These are phyloP conservation scores for Anisognathus igniventris DNA, from an alignment of 2,797 vertebrate genomes.

Conservation along the genomic window DNA sequence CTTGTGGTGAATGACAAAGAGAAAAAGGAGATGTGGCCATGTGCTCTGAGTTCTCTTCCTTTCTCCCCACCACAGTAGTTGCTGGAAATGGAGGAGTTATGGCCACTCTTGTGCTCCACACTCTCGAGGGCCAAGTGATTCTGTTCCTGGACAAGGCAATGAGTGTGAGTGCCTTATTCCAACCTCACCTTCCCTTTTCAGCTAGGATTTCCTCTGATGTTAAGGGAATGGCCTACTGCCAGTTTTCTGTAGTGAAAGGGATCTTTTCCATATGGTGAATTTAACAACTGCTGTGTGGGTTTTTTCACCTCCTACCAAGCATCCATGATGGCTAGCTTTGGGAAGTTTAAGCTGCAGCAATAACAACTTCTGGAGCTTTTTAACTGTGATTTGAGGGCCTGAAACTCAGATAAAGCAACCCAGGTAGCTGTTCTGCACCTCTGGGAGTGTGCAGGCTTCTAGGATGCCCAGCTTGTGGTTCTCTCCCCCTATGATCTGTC, in stretches of 20 bases:
- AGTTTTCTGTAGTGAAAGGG: slow-evolving; percentile 51
- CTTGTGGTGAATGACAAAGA: not conserved
- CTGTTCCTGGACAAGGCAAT: not conserved
- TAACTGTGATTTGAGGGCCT: not conserved
- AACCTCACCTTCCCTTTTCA: not conserved
- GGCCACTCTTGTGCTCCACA: not conserved
- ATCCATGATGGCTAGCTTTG: slow-evolving; percentile 16
- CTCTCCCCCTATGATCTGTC: not conserved
- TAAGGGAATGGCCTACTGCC: slow-evolving; percentile 28
- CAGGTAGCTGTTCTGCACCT: not conserved
- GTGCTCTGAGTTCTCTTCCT: not conserved
- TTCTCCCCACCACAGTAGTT: not conserved
- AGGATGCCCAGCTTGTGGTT: not conserved
- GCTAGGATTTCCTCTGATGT: slow-evolving; percentile 46
- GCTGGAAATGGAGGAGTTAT: not conserved
- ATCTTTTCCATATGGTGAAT: slow-evolving; percentile 62
- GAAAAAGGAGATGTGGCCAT: not conserved
- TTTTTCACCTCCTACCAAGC: slow-evolving; percentile 59
- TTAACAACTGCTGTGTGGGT: slow-evolving; percentile 60
- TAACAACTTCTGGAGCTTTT: slow-evolving; percentile 47
- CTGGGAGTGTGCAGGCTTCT: not conserved
- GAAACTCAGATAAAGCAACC: not conserved
- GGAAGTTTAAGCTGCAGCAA: slow-evolving; percentile 35
- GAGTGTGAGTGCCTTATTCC: not conserved
- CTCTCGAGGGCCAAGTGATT: not conserved